phyloP scores from a whole-genome alignment of 2,113 vertebrate species.

The Hypanus sabinus region DNA sequence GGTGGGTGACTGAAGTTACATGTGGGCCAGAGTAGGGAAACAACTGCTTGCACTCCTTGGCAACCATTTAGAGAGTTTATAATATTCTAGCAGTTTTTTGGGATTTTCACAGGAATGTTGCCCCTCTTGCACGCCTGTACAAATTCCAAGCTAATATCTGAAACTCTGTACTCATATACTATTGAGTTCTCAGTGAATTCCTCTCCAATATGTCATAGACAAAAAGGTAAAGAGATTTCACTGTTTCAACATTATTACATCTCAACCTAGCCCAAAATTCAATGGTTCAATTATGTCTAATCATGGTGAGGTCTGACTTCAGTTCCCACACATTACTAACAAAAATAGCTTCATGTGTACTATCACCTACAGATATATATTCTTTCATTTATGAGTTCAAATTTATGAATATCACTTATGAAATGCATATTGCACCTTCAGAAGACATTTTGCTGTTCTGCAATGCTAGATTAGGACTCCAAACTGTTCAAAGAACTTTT shows the following conservation, averaged over 20 bases:
- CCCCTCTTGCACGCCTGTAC: no score
- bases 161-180: no score
- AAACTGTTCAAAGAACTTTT: background rate
- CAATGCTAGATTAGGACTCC: background rate
- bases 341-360: background rate
- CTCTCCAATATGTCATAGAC: no score
- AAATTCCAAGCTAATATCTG: no score
- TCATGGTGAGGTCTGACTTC: background rate
- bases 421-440: background rate
- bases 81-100: no score
- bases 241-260: no score
- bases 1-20: background rate
- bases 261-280: background rate
- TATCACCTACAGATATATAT: background rate
- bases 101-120: no score
- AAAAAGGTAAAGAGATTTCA: no score
- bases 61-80: background rate
- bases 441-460: background rate
- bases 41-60: background rate
- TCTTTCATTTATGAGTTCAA: background rate
- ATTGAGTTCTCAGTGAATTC: no score
- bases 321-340: background rate
- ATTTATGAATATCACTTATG: background rate
- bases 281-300: background rate
- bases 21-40: background rate